Evolutionary conservation across 2,888 invertebrate genomes (phyloP).

Genomic region (Tridacna gigas): DNA sequence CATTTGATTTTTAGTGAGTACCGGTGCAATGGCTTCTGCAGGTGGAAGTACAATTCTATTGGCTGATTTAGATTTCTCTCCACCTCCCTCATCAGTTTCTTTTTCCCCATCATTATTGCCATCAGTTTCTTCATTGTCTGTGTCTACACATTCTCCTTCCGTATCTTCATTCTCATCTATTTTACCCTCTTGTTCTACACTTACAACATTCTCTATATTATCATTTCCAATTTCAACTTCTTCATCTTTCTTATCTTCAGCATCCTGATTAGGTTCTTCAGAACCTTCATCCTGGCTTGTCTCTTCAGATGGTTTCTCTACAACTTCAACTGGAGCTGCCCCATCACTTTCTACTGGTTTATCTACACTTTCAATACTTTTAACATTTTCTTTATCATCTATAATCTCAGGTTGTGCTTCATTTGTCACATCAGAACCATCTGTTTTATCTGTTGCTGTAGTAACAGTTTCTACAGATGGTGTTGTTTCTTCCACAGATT

Average conservation of each 20-base stretch:
- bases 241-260: not conserved
- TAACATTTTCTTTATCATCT: constrained; percentile 28
- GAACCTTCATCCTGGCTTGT: too few species aligned
- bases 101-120: constrained; percentile 6
- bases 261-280: not conserved
- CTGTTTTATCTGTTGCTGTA: not conserved
- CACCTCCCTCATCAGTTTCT: constrained; percentile 1
- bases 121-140: not conserved
- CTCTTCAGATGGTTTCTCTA: too few species aligned
- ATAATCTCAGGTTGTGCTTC: constrained; percentile 37
- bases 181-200: not conserved
- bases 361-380: not conserved
- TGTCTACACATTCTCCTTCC: not conserved
- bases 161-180: not conserved
- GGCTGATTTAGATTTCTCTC: not conserved
- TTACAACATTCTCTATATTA: constrained; percentile 4
- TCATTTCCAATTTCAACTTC: not conserved
- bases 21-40: constrained; percentile 53
- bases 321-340: not conserved
- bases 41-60: constrained; percentile 47
- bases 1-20: constrained; percentile 82
- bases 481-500: not conserved
- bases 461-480: not conserved
- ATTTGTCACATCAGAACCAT: not conserved
- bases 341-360: not conserved